Conservation (phyloP, 2,888 invertebrate genomes). For the Plemyria rubiginata region DNA sequence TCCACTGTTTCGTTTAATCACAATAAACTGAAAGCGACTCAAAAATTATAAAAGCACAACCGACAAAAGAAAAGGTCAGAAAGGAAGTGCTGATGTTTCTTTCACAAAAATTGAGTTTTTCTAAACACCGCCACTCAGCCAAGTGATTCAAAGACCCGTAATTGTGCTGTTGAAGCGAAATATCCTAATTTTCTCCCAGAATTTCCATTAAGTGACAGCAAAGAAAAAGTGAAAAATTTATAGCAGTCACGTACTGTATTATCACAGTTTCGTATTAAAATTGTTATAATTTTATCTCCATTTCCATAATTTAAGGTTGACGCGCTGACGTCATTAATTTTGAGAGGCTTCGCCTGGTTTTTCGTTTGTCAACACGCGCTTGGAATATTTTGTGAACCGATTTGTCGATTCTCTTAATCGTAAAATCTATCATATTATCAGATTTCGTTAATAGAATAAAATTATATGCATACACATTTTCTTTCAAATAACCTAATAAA, state of each 20-base stretch:
- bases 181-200: conserved; percentile 62
- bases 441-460: conserved; percentile 7
- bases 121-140: conserved; percentile 50
- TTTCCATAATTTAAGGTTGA: conserved; percentile 39
- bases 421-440: conserved; percentile 9
- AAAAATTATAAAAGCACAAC: conserved; percentile 39
- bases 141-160: conserved; percentile 59
- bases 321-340: conserved; percentile 39
- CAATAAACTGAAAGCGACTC: conserved; percentile 31
- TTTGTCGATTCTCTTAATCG: not conserved
- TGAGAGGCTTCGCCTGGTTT: conserved; percentile 30
- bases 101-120: conserved; percentile 48
- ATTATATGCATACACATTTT: conserved; percentile 17
- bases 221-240: conserved; percentile 66
- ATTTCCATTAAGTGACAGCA: conserved; percentile 64
- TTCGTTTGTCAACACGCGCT: conserved; percentile 28
- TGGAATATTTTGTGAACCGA: conserved; percentile 19
- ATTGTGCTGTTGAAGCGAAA: conserved; percentile 64
- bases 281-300: conserved; percentile 53
- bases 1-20: conserved; percentile 38
- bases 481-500: conserved; percentile 23
- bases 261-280: conserved; percentile 66
- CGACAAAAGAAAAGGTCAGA: conserved; percentile 33
- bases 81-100: conserved; percentile 40
- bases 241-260: conserved; percentile 67